Conservation (phyloP, 2,797 vertebrate species). For the Vespertilio murinus region DNA sequence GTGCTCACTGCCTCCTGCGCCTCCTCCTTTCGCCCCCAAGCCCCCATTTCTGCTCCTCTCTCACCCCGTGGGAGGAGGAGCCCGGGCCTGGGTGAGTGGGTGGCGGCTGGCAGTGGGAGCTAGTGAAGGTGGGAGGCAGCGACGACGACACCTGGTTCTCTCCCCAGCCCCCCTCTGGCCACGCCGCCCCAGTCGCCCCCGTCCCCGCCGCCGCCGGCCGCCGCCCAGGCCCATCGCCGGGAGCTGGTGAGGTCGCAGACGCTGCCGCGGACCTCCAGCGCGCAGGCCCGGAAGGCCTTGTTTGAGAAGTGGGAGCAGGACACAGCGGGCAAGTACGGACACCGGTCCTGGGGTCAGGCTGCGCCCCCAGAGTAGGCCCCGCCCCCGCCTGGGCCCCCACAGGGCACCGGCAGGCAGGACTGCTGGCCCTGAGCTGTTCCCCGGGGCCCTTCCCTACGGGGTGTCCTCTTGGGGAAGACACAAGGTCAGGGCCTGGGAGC, state of each 20-base stretch:
- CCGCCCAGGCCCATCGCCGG: slow-evolving; percentile 76
- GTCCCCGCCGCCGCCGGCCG: slow-evolving; percentile 64
- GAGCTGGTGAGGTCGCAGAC: slow-evolving; percentile 90
- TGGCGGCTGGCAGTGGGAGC: no score
- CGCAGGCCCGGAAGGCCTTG: slow-evolving; percentile 90
- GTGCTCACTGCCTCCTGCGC: neutral
- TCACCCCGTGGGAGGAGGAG: neutral
- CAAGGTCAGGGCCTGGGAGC: neutral
- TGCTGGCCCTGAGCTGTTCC: neutral
- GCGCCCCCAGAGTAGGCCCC: neutral
- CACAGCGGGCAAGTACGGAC: slow-evolving; percentile 84
- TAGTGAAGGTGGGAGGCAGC: no score
- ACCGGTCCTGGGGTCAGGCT: neutral
- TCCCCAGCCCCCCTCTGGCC: slow-evolving; percentile 57
- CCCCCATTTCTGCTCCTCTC: neutral
- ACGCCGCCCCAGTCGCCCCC: slow-evolving; percentile 66
- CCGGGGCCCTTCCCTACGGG: neutral
- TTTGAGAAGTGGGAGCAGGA: slow-evolving; percentile 92
- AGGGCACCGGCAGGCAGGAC: neutral
- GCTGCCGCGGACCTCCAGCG: slow-evolving; percentile 85
- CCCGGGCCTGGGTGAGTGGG: neutral
- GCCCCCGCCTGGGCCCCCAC: neutral
- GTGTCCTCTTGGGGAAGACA: neutral
- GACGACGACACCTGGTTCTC: neutral
- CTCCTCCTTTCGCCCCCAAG: neutral